A percentile compares a stretch with the other conserved stretches of the same genome.
Conservation (phyloP, 2,888 invertebrate genomes). For the Stenichneumon culpator region DNA sequence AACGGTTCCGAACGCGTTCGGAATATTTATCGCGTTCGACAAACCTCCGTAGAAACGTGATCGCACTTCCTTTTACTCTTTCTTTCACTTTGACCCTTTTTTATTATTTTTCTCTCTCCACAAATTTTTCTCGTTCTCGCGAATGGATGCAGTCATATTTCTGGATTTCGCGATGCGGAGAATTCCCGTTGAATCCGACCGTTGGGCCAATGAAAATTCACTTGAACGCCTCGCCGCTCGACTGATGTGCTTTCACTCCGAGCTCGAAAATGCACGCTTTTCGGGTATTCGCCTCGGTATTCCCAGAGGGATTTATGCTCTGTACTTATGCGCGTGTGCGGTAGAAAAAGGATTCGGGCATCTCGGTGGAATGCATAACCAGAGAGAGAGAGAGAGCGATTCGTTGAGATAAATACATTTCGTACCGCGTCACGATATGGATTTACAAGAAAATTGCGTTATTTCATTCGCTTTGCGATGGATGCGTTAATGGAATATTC, state of each 20-base stretch:
- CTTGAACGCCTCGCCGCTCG: slow-evolving; percentile 67
- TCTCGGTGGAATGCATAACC: slow-evolving; percentile 17
- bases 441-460: not conserved
- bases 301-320: slow-evolving; percentile 56
- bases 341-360: slow-evolving; percentile 25
- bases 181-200: slow-evolving; percentile 52
- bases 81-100: not conserved
- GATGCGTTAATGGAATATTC: not conserved
- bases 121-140: slow-evolving; percentile 31
- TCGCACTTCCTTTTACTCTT: slow-evolving; percentile 34
- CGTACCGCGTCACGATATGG: not conserved
- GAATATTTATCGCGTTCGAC: slow-evolving; percentile 60
- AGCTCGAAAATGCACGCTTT: slow-evolving; percentile 54
- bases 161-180: slow-evolving; percentile 53
- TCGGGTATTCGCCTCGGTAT: slow-evolving; percentile 60
- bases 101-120: not conserved
- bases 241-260: slow-evolving; percentile 59
- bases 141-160: slow-evolving; percentile 59
- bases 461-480: not conserved
- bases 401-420: slow-evolving; percentile 7
- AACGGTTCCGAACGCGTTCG: slow-evolving; percentile 47
- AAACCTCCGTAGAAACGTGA: slow-evolving; percentile 47
- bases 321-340: not conserved
- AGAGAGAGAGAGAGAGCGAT: not conserved
- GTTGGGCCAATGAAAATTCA: slow-evolving; percentile 60